Conservation (phyloP, 2,113 vertebrate species). For the Podiceps cristatus region DNA sequence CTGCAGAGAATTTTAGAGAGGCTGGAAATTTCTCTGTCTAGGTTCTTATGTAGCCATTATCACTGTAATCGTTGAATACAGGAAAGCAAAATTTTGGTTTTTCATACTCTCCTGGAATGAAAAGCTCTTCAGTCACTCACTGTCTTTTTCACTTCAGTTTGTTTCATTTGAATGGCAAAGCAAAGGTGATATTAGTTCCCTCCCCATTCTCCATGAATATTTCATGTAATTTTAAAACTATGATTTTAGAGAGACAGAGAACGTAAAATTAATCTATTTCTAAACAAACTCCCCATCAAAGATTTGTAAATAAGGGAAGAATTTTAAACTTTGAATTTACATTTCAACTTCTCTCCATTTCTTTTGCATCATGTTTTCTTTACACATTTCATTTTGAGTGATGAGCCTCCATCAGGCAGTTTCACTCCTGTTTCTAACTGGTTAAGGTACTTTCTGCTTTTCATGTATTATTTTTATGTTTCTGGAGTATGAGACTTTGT, state of each 20-base stretch:
- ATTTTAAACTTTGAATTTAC: constrained; percentile 19
- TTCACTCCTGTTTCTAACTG: background rate
- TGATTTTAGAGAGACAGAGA: constrained; percentile 36
- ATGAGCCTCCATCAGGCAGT: background rate
- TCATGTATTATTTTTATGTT: background rate
- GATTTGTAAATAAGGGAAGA: constrained; percentile 16
- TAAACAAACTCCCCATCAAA: constrained; percentile 23
- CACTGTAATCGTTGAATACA: constrained; percentile 40
- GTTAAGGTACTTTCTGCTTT: background rate
- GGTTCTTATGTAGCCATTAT: constrained; percentile 48
- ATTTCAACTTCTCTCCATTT: constrained; percentile 1
- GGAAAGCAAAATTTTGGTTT: constrained; percentile 29
- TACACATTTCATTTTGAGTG: background rate
- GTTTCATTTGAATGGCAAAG: constrained; percentile 5
- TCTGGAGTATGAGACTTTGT: background rate
- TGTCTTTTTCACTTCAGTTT: background rate
- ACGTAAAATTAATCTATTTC: constrained; percentile 23
- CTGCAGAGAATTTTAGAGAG: constrained; percentile 66
- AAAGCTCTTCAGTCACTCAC: constrained; percentile 2
- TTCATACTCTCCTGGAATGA: background rate
- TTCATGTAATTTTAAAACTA: constrained; percentile 55
- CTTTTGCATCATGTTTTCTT: background rate
- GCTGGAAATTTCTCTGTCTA: constrained; percentile 60
- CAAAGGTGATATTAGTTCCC: constrained; percentile 13
- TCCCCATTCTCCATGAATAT: constrained; percentile 51